Evolutionary conservation across 1,140 invertebrate species (phyloP).

Genomic region (Calliphora vicina): DNA sequence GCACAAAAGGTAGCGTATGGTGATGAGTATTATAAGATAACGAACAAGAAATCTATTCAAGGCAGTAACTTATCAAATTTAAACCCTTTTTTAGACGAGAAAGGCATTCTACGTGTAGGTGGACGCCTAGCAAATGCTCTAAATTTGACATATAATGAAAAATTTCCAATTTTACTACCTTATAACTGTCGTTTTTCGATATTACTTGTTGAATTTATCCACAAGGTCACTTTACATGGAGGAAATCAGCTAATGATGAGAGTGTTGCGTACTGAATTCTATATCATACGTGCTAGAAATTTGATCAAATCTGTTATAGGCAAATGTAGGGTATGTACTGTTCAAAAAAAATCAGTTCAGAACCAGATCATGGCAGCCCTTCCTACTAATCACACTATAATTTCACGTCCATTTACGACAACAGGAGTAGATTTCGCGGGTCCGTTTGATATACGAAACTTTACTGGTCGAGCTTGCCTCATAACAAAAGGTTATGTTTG

Average conservation of each 20-base stretch:
- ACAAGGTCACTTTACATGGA: neutral
- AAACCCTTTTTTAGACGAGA: too few relatives aligned
- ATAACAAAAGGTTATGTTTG: neutral
- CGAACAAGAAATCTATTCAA: too few relatives aligned
- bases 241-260: constrained; percentile 15
- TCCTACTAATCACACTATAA: neutral
- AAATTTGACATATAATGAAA: neutral
- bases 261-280: constrained; percentile 3
- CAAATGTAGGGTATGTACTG: neutral
- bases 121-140: neutral
- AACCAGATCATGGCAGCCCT: neutral
- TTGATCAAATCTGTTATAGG: neutral
- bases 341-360: neutral
- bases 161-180: neutral
- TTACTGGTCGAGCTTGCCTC: neutral
- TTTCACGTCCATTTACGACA: neutral
- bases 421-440: neutral
- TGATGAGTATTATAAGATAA: too few relatives aligned
- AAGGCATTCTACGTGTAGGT: too few relatives aligned
- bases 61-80: too few relatives aligned
- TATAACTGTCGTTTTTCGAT: neutral
- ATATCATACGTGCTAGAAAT: neutral
- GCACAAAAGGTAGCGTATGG: too few relatives aligned
- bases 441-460: neutral
- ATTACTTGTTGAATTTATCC: neutral